Evolutionary conservation across 2,888 invertebrate species (phyloP).

Genomic region (Ligdia adustata): DNA sequence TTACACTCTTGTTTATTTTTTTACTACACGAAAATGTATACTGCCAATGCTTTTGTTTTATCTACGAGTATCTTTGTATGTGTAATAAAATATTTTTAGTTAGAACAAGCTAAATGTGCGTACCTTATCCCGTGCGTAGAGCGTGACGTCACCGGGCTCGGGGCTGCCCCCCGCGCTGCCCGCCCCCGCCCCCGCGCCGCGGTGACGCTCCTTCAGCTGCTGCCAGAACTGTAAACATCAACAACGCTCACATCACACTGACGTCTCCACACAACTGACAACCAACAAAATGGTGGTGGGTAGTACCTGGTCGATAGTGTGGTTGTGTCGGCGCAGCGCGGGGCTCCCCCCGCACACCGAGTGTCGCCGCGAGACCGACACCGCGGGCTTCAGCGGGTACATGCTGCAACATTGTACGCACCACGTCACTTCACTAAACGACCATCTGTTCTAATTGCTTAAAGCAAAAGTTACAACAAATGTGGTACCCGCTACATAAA

Average conservation of each 20-base stretch:
- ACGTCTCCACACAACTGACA: not conserved
- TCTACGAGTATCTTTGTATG: too few relatives aligned
- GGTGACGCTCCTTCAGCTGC: constrained; percentile 84
- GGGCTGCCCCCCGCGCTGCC: constrained; percentile 62
- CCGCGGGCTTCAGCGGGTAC: constrained; percentile 90
- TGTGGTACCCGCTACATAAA: too few relatives aligned
- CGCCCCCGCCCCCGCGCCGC: constrained; percentile 34
- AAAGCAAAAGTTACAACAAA: too few relatives aligned
- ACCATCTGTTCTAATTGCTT: too few relatives aligned
- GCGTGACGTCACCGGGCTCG: constrained; percentile 74
- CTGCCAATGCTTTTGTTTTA: too few relatives aligned
- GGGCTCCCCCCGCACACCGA: constrained; percentile 94
- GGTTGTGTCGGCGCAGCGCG: constrained; percentile 84
- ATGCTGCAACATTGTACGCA: constrained; percentile 65
- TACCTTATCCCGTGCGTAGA: constrained; percentile 88
- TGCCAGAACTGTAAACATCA: constrained; percentile 86
- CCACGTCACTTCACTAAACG: not conserved
- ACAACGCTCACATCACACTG: not conserved
- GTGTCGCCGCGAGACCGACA: constrained; percentile 86
- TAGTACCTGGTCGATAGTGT: constrained; percentile 87
- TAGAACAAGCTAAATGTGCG: not conserved
- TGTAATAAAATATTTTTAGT: too few relatives aligned
- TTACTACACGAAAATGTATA: too few relatives aligned
- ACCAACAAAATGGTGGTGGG: not conserved
- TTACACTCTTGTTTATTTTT: too few relatives aligned